Evolutionary conservation across 2,797 vertebrate species (phyloP).

Genomic region (Cirrhinus molitorella): DNA sequence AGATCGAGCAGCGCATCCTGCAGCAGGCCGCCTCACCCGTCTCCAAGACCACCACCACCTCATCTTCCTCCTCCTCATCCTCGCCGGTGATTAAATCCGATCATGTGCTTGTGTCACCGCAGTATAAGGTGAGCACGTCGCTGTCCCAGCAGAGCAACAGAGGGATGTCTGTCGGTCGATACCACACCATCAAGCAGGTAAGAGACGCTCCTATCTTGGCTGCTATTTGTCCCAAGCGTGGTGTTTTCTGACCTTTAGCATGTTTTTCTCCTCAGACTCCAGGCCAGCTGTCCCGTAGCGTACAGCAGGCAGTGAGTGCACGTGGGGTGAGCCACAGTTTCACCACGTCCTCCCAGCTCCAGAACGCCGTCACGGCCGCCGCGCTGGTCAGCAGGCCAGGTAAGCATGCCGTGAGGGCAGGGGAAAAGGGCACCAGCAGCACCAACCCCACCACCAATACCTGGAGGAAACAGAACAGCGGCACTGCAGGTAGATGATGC

Average conservation of each 20-base stretch:
- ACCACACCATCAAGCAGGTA: slow-evolving; percentile 93
- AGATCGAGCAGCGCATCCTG: slow-evolving; percentile 96
- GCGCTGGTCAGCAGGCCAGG: slow-evolving; percentile 86
- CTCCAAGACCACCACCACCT: slow-evolving; percentile 69
- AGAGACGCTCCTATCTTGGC: neutral
- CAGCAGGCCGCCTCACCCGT: slow-evolving; percentile 82
- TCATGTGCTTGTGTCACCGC: slow-evolving; percentile 76
- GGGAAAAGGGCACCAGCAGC: slow-evolving; percentile 83
- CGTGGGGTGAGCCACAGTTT: slow-evolving; percentile 87
- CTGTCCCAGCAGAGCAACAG: slow-evolving; percentile 73
- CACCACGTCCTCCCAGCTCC: slow-evolving; percentile 89
- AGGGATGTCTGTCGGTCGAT: slow-evolving; percentile 78
- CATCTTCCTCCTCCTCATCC: slow-evolving; percentile 66
- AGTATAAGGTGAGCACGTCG: slow-evolving; percentile 79
- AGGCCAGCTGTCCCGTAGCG: slow-evolving; percentile 87
- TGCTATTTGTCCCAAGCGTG: neutral
- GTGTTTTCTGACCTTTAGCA: neutral
- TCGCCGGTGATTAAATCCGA: slow-evolving; percentile 75
- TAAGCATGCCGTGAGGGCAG: slow-evolving; percentile 86
- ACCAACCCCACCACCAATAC: slow-evolving; percentile 76
- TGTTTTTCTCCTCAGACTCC: slow-evolving; percentile 72
- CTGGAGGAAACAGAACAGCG: slow-evolving; percentile 93
- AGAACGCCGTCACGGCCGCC: slow-evolving; percentile 84
- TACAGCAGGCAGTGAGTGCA: slow-evolving; percentile 75
- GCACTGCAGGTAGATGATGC: slow-evolving; percentile 85